A percentile compares a stretch with the other conserved stretches of the same genome.
phyloP scores from a whole-genome alignment of 1,140 invertebrate genomes.

The Sesamia nonagrioides region DNA sequence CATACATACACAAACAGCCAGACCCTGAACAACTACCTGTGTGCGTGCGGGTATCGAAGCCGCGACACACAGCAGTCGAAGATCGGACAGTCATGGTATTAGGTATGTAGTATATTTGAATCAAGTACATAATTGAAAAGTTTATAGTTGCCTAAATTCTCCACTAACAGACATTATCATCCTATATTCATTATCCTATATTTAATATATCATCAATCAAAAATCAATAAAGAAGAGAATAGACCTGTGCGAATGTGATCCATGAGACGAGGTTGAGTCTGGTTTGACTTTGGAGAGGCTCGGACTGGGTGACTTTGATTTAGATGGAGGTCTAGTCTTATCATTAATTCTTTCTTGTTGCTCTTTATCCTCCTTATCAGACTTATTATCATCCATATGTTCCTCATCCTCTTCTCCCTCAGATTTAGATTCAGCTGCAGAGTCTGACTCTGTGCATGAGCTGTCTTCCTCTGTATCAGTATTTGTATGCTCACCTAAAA shows the following conservation, averaged over 20 bases:
- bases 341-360: constrained; percentile 67
- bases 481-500: constrained; percentile 81
- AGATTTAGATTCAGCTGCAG: constrained; percentile 84
- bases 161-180: too few species aligned
- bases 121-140: too few species aligned
- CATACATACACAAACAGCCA: too few species aligned
- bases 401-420: constrained; percentile 80
- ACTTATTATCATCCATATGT: constrained; percentile 78
- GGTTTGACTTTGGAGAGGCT: constrained; percentile 57
- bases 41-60: too few species aligned
- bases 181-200: too few species aligned
- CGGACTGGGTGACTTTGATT: constrained; percentile 67
- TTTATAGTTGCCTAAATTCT: too few species aligned
- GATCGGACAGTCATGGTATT: too few species aligned
- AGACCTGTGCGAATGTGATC: constrained; percentile 69
- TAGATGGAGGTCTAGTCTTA: constrained; percentile 75
- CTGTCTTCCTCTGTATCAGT: constrained; percentile 84
- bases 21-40: too few species aligned
- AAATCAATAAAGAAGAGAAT: not conserved
- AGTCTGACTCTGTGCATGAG: constrained; percentile 87
- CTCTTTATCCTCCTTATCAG: constrained; percentile 75
- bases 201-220: not conserved
- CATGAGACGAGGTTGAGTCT: constrained; percentile 68
- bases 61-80: too few species aligned
- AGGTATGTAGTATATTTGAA: too few species aligned